phyloP scores from a whole-genome alignment of 2,888 invertebrate genomes.

The Thera obeliscata region DNA sequence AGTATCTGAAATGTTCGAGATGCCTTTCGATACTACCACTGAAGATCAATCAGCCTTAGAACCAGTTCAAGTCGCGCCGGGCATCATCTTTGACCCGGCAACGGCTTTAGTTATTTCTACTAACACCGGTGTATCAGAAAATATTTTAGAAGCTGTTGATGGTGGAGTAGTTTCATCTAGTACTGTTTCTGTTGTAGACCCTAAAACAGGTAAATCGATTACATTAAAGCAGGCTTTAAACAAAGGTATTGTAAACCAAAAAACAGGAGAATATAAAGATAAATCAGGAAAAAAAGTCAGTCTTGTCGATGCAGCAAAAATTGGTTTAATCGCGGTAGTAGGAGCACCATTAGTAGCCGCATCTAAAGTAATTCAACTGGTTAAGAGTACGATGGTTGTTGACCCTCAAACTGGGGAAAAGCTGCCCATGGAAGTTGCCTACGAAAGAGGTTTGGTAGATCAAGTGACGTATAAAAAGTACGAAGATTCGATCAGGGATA shows the following conservation, averaged over 20 bases:
- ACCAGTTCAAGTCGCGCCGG: conserved; percentile 89
- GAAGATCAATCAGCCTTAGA: conserved; percentile 82
- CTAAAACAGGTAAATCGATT: conserved; percentile 87
- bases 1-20: conserved; percentile 82
- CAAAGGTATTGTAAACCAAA: conserved; percentile 89
- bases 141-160: conserved; percentile 90
- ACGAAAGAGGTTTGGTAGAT: conserved; percentile 90
- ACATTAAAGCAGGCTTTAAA: conserved; percentile 90
- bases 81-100: conserved; percentile 91
- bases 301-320: conserved; percentile 89
- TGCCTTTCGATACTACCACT: conserved; percentile 43
- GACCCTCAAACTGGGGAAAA: conserved; percentile 93
- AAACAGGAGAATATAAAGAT: conserved; percentile 88
- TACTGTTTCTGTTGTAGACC: conserved; percentile 88
- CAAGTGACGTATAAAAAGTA: conserved; percentile 80
- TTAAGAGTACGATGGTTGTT: conserved; percentile 86
- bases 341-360: conserved; percentile 91
- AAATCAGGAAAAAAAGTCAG: conserved; percentile 87
- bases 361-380: conserved; percentile 87
- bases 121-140: conserved; percentile 88
- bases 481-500: conserved; percentile 74
- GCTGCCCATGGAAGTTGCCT: conserved; percentile 91
- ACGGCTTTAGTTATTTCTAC: conserved; percentile 90
- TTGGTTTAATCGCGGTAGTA: conserved; percentile 89
- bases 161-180: conserved; percentile 89